Evolutionary conservation across 1,140 invertebrate genomes (phyloP).

Genomic region (Sycobia sp.): DNA sequence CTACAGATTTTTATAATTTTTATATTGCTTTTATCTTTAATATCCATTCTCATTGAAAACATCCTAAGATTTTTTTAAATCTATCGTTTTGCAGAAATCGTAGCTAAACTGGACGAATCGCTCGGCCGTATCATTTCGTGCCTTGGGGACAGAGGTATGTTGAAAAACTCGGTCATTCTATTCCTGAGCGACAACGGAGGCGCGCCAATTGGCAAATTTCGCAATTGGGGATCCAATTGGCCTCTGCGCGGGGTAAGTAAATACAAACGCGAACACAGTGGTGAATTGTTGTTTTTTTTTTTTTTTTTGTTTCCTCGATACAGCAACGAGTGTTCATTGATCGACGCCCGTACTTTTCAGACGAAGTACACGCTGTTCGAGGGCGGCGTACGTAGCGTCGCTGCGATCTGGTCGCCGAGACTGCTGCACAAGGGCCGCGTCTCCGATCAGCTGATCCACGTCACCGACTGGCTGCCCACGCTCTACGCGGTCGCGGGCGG

Average conservation of each 20-base stretch:
- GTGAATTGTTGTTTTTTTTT: no score
- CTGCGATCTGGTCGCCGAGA: conserved; percentile 70
- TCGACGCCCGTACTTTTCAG: conserved; percentile 49
- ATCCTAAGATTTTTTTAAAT: no score
- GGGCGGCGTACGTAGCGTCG: conserved; percentile 70
- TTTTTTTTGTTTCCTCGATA: neutral
- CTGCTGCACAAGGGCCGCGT: conserved; percentile 58
- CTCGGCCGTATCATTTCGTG: conserved; percentile 69
- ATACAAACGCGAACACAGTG: no score
- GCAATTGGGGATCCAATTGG: conserved; percentile 73
- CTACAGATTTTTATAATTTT: no score
- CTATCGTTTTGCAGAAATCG: conserved; percentile 68
- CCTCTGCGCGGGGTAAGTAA: conserved; percentile 68
- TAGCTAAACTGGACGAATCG: conserved; percentile 73
- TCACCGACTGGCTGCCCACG: conserved; percentile 77
- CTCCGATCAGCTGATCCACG: conserved; percentile 66
- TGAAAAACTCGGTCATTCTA: conserved; percentile 69
- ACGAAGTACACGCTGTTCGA: conserved; percentile 75
- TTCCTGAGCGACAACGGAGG: conserved; percentile 72
- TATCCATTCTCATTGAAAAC: no score
- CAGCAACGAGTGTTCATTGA: neutral
- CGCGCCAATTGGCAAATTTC: conserved; percentile 54
- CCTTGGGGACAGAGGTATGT: conserved; percentile 65
- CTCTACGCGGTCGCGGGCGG: conserved; percentile 66
- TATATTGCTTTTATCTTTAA: no score